Evolutionary conservation across 2,797 vertebrate genomes (phyloP), one percentile per base, ranked within the genome.

Genomic region (Pempheris klunzingeri): DNA sequence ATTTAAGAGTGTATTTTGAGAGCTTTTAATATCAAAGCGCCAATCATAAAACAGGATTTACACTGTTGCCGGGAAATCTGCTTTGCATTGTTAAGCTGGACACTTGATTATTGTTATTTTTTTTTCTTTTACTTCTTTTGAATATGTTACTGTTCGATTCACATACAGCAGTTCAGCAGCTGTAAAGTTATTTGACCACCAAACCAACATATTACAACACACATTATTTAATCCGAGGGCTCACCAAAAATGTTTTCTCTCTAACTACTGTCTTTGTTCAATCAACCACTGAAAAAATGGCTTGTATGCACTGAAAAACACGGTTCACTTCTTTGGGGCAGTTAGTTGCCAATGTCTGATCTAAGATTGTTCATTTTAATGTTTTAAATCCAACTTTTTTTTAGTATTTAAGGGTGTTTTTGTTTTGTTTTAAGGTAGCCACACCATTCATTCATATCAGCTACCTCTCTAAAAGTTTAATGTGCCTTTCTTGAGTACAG

Each of bases 241-340:
- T 44, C 50, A 50, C 66, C 26, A 5, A n/a, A 39, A 74, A 26
- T 58, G 47, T 60, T 74, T 7, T 15, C 55, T 36, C 12, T 61
- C 5, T 28, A 68, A 83, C 90, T 91, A 89, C 91, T 93, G 87
- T 82, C 44, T 44, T 63, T 79, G 5, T 61, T 71, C 57, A 71
- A 87, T 74, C 44, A 78, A 91, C 88, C 91, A 91, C 91, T 92
- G 69, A 79, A 78, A n/a, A 77, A 72, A 77, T 53, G 14, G 62
- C 65, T 86, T 82, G 66, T 54, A 67, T 85, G 85, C 88, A 88
- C 88, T 93, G 88, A 90, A 63, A 71, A 83, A 53, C 7, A 43
- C 41, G 53, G 36, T 70, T 63, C 4, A 57, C 65, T 74, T 73
- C 11, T 59, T 34, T 63, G 13, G 34, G 24, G 61, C 15, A 34